Base-by-base conservation (phyloP, 2,113 vertebrate species). In the Solea senegalensis region DNA sequence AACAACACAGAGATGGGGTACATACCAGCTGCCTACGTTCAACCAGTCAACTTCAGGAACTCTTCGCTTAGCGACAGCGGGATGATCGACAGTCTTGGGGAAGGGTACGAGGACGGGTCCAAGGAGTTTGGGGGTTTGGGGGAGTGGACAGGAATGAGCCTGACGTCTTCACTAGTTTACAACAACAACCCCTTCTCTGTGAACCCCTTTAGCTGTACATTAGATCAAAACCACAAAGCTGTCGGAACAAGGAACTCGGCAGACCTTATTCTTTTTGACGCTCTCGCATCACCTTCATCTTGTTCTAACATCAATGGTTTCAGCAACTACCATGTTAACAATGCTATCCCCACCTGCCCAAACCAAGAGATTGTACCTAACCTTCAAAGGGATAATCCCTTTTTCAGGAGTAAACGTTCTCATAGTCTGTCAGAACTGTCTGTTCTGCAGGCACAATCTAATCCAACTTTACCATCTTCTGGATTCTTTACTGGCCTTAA, bases 1-100 rank as follows among this genome's bases (percentile, higher is more conserved):
- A 99, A 98, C 89, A 98, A 96, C 87, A 97, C 92, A 0, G 98
- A 99, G 81, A 99, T 99, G 96, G 98, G 98, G 8, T 99, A 99
- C 88, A 98, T 99, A 83, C 98, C 98, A 0, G 93, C 98, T 1
- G 95, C 97, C 54, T 96, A 98, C 0, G 98, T 99, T 53, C 96
- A 97, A 82, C 96, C 96, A 0, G 57, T 99, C 0, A 92, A 88
- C 90, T 91, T 91, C 87, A 93, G 96, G 27, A 93, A 94, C 88
- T 96, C 96, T 3, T 95, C 93, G 0, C 90, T 99, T 6, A 96
- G 96, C 0, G 97, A 99, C 92, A 99, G 97, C 0, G 97, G 97
- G 0, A 91, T 98, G 93, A 96, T 98, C 14, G 97, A 98, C 90
- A 93, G 93, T 27, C 90, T 95, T 1, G 93, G 95, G 0, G 97